These are phyloP conservation scores for Seriola aureovittata DNA, from an alignment of 2,113 vertebrate genomes.

Conservation along the genomic window DNA sequence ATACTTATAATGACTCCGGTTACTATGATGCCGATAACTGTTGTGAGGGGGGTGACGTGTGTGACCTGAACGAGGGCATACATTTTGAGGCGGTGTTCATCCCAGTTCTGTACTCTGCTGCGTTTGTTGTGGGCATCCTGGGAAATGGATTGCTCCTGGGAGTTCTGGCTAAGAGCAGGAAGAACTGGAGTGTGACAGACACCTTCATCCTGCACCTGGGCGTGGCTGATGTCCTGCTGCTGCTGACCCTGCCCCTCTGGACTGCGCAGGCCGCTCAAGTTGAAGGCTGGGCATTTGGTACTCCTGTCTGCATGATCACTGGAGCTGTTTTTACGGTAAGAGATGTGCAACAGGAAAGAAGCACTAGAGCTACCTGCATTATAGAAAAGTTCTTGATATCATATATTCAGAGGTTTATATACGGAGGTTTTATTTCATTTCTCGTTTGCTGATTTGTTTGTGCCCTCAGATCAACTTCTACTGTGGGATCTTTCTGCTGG, in stretches of 20 bases:
- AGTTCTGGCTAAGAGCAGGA: slow-evolving; percentile 82
- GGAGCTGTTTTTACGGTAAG: slow-evolving; percentile 87
- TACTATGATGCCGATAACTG: not conserved
- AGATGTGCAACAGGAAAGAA: not conserved
- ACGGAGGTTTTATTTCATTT: not conserved
- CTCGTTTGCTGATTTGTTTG: not conserved
- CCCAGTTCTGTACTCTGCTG: slow-evolving; percentile 84
- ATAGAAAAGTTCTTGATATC: too few species aligned
- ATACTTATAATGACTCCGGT: too few species aligned
- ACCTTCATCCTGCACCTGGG: slow-evolving; percentile 90
- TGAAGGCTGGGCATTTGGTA: slow-evolving; percentile 85
- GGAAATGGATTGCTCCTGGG: slow-evolving; percentile 86
- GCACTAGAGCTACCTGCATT: not conserved
- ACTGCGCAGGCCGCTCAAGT: slow-evolving; percentile 71
- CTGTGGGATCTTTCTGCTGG: slow-evolving; percentile 90
- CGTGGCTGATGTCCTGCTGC: slow-evolving; percentile 86
- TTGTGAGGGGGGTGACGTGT: slow-evolving; percentile 52
- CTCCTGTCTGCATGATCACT: slow-evolving; percentile 84
- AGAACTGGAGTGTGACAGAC: slow-evolving; percentile 86
- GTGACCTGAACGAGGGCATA: slow-evolving; percentile 53
- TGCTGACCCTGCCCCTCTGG: slow-evolving; percentile 89
- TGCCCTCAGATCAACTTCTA: slow-evolving; percentile 88
- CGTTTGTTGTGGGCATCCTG: slow-evolving; percentile 85
- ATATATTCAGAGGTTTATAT: not conserved
- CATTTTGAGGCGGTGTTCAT: slow-evolving; percentile 83